A percentile compares a stretch with the other conserved stretches of the same genome.
Evolutionary conservation across 2,888 invertebrate species (phyloP).

Genomic region (Selenia dentaria): DNA sequence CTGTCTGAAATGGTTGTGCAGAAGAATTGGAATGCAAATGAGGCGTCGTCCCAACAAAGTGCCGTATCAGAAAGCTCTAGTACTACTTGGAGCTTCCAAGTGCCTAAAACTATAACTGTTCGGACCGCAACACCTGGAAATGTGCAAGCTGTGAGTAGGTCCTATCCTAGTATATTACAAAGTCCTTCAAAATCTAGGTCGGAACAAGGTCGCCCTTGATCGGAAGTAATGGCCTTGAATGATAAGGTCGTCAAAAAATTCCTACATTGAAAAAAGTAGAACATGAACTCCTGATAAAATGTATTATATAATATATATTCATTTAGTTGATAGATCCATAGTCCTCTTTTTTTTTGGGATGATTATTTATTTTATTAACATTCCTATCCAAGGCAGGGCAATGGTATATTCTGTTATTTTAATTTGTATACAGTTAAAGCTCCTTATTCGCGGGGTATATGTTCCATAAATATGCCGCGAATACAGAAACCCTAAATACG

Average conservation of each 20-base stretch:
- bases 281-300: too few relatives aligned
- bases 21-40: conserved; percentile 68
- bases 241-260: conserved; percentile 26
- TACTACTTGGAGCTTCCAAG: conserved; percentile 69
- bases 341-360: too few relatives aligned
- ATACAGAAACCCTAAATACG: too few relatives aligned
- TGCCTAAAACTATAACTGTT: conserved; percentile 61
- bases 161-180: neutral
- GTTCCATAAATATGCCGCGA: too few relatives aligned
- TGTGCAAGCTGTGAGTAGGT: conserved; percentile 66
- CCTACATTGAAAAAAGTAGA: too few relatives aligned
- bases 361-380: too few relatives aligned
- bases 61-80: conserved; percentile 51
- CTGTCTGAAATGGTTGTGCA: conserved; percentile 75
- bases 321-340: too few relatives aligned
- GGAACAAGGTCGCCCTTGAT: conserved; percentile 31
- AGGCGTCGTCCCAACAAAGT: conserved; percentile 59
- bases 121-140: conserved; percentile 52
- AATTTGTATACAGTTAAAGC: too few relatives aligned
- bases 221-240: conserved; percentile 22
- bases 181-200: conserved; percentile 30
- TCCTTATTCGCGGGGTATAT: too few relatives aligned
- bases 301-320: too few relatives aligned
- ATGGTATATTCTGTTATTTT: too few relatives aligned
- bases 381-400: too few relatives aligned